Conservation (phyloP, 2,113 vertebrate genomes). For the Ia io region DNA sequence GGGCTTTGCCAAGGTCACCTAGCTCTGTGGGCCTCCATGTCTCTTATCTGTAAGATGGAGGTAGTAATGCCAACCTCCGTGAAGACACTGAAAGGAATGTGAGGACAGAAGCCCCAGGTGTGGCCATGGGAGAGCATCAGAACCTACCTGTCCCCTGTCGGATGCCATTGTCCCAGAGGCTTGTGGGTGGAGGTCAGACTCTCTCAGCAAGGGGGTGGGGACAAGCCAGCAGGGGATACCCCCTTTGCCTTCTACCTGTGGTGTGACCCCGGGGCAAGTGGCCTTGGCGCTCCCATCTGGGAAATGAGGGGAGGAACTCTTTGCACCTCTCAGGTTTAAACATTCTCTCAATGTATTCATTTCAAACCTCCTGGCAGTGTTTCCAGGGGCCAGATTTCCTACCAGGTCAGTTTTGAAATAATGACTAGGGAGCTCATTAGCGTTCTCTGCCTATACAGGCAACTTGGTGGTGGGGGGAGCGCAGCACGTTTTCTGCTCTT, state of each 20-base stretch:
- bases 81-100: neutral
- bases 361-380: constrained; percentile 64
- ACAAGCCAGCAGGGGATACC: neutral
- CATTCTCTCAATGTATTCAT: constrained; percentile 30
- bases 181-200: neutral
- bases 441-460: constrained; percentile 59
- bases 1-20: neutral
- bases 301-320: neutral
- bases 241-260: neutral
- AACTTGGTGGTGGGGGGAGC: neutral
- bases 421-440: constrained; percentile 72
- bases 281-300: neutral
- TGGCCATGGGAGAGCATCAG: neutral
- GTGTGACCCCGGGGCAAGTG: neutral
- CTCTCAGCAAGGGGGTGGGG: too few species aligned
- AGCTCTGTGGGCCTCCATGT: neutral
- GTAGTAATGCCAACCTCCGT: neutral
- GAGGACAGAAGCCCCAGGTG: neutral
- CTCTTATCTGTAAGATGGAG: neutral
- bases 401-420: constrained; percentile 73
- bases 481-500: constrained; percentile 52
- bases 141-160: too few species aligned
- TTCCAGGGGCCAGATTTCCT: constrained; percentile 71
- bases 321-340: constrained; percentile 19
- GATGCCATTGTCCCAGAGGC: neutral